Evolutionary conservation across 2,113 vertebrate genomes (phyloP).

Genomic region (Vulpes ferrilata): DNA sequence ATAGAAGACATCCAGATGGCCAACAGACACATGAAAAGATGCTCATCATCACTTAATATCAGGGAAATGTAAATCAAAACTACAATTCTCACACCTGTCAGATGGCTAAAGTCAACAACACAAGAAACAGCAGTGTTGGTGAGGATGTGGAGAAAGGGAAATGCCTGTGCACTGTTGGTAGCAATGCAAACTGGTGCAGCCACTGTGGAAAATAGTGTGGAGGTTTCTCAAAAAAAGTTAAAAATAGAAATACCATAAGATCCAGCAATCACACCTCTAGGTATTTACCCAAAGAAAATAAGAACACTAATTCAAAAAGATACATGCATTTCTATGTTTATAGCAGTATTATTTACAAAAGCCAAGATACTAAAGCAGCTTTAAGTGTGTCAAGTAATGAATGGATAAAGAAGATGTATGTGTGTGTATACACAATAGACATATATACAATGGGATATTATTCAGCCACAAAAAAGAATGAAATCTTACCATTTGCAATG

Average conservation of each 20-base stretch:
- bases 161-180: neutral
- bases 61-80: neutral
- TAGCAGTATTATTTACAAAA: neutral
- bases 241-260: neutral
- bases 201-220: neutral
- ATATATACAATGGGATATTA: neutral
- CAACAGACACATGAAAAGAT: neutral
- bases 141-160: neutral
- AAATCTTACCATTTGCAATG: neutral
- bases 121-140: neutral
- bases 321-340: neutral
- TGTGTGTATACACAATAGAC: neutral
- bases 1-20: neutral
- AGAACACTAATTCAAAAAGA: neutral
- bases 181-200: neutral
- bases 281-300: neutral
- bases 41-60: neutral
- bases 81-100: neutral
- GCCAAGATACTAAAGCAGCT: neutral
- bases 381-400: neutral
- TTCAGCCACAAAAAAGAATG: neutral
- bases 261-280: neutral
- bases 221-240: neutral
- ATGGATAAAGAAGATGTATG: neutral
- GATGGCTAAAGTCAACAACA: neutral